phyloP scores from a whole-genome alignment of 2,113 vertebrate genomes.

The Trogon melanurus region DNA sequence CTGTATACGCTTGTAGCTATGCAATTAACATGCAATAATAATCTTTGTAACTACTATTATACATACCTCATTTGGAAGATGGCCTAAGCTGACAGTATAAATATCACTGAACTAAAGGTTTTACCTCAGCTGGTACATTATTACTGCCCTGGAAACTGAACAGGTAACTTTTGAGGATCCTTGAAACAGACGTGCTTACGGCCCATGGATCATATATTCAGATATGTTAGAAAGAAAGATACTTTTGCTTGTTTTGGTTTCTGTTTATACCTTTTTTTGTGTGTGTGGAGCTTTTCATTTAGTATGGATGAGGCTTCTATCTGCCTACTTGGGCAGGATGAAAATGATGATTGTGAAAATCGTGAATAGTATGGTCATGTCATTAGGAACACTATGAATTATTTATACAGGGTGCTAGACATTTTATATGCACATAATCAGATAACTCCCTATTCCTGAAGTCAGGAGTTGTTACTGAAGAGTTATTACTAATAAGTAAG shows the following conservation, averaged over 20 bases:
- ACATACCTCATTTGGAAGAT: neutral
- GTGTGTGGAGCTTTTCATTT: conserved; percentile 12
- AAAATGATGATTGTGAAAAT: conserved; percentile 57
- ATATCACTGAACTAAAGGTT: conserved; percentile 6
- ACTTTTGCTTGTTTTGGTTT: neutral
- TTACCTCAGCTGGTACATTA: neutral
- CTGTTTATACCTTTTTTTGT: neutral
- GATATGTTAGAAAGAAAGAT: neutral
- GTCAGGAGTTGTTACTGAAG: neutral
- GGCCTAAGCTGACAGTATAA: conserved; percentile 15
- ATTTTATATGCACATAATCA: conserved; percentile 24
- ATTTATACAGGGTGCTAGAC: conserved; percentile 29
- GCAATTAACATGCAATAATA: conserved; percentile 17
- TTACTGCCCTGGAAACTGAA: conserved; percentile 6
- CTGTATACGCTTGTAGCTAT: neutral
- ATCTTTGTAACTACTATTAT: conserved; percentile 10
- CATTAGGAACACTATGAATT: conserved; percentile 51
- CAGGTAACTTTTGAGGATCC: neutral
- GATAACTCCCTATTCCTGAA: neutral
- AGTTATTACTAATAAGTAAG: neutral
- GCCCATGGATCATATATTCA: neutral
- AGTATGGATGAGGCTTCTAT: conserved; percentile 13
- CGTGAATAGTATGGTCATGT: conserved; percentile 38
- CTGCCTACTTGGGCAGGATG: conserved; percentile 34
- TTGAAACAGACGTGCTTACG: neutral